A percentile compares a stretch with the other conserved stretches of the same genome.
phyloP scores from a whole-genome alignment of 1,140 invertebrate species.

The Cyclina sinensis region DNA sequence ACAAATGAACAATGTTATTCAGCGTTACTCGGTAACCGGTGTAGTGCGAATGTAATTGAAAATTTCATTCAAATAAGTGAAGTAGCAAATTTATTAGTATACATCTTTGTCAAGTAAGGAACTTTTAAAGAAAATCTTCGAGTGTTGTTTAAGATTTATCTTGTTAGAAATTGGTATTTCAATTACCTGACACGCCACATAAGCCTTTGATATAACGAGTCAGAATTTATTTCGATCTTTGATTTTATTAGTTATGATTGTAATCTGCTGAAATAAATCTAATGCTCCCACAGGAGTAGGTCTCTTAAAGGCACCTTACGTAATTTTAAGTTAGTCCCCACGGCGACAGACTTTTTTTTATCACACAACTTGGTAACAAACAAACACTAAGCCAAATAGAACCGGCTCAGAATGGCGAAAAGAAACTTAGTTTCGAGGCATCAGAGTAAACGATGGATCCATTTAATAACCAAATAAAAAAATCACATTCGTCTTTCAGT shows the following conservation, averaged over 20 bases:
- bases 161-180: slow-evolving; percentile 57
- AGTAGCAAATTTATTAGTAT: slow-evolving; percentile 53
- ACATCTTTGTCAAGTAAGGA: slow-evolving; percentile 44
- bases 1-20: slow-evolving; percentile 2
- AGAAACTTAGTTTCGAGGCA: too few relatives aligned
- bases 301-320: not conserved
- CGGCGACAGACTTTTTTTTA: too few relatives aligned
- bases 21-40: not conserved
- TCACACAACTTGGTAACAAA: too few relatives aligned
- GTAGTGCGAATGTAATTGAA: slow-evolving; percentile 57
- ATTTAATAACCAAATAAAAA: too few relatives aligned
- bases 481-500: too few relatives aligned
- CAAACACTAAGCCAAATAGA: too few relatives aligned
- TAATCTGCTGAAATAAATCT: slow-evolving; percentile 38
- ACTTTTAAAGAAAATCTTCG: slow-evolving; percentile 39
- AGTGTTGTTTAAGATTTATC: slow-evolving; percentile 42
- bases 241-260: slow-evolving; percentile 35
- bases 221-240: slow-evolving; percentile 57
- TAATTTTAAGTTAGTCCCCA: too few relatives aligned
- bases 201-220: slow-evolving; percentile 43
- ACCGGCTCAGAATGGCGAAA: too few relatives aligned
- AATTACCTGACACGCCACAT: slow-evolving; percentile 36
- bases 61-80: slow-evolving; percentile 54
- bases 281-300: not conserved
- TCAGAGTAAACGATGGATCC: too few relatives aligned